These are phyloP conservation scores for Henicopernis longicauda DNA, from an alignment of 2,113 vertebrate genomes.

Conservation along the genomic window DNA sequence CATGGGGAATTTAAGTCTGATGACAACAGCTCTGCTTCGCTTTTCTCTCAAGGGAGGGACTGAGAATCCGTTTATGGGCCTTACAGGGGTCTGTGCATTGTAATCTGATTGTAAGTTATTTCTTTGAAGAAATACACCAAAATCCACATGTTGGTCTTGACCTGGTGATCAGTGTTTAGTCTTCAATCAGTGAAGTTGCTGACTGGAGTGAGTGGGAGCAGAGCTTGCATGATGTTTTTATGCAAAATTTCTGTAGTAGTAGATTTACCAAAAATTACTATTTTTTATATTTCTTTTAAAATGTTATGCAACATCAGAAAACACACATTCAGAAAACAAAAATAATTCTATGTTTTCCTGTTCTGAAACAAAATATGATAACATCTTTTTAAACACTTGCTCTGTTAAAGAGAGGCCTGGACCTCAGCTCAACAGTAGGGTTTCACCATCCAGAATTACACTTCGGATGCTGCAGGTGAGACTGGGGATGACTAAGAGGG, in stretches of 20 bases:
- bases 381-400: background rate
- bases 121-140: background rate
- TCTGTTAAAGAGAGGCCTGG: background rate
- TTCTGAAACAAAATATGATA: background rate
- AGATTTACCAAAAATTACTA: background rate
- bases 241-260: background rate
- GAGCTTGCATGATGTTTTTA: background rate
- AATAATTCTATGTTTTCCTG: background rate
- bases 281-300: background rate
- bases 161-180: background rate
- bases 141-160: background rate
- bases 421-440: background rate
- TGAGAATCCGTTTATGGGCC: background rate
- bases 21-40: background rate
- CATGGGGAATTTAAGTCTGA: background rate
- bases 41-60: background rate
- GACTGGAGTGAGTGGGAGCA: background rate
- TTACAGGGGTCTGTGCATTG: background rate
- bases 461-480: background rate
- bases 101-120: background rate
- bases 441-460: background rate
- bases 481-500: background rate
- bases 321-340: background rate
- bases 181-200: background rate
- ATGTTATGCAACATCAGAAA: background rate